A percentile compares a stretch with the other conserved stretches of the same genome.
These are phyloP conservation scores for Drosophila helvetica DNA, from an alignment of 2,888 invertebrate species.

Conservation along the genomic window DNA sequence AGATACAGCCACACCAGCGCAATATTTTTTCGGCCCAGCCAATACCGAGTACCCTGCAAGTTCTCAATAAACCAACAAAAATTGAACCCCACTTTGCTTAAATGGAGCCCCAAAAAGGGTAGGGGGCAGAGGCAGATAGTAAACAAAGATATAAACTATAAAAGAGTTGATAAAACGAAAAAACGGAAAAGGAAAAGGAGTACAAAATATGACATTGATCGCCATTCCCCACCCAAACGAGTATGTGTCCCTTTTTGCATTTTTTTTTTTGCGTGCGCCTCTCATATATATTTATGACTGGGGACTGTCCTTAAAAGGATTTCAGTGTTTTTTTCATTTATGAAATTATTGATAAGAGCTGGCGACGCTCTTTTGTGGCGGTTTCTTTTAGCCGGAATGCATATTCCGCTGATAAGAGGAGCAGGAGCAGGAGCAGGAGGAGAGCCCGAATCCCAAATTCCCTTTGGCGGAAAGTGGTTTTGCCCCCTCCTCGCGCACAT, in stretches of 20 bases:
- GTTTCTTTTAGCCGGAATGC: slow-evolving; percentile 49
- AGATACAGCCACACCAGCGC: background rate
- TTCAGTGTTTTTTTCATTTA: slow-evolving; percentile 74
- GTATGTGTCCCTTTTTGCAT: slow-evolving; percentile 33
- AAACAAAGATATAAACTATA: slow-evolving; percentile 76
- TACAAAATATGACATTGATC: slow-evolving; percentile 72
- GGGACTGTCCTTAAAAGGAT: slow-evolving; percentile 72
- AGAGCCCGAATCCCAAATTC: slow-evolving; percentile 32
- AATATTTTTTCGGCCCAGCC: slow-evolving; percentile 20
- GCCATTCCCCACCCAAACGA: slow-evolving; percentile 39
- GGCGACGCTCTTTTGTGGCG: slow-evolving; percentile 34
- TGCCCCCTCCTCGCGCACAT: slow-evolving; percentile 6
- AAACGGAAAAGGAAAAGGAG: slow-evolving; percentile 3
- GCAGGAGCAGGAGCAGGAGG: slow-evolving; percentile 21
- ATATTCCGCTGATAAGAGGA: slow-evolving; percentile 53
- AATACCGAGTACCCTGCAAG: slow-evolving; percentile 51
- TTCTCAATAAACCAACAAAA: slow-evolving; percentile 63
- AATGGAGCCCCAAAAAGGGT: slow-evolving; percentile 27
- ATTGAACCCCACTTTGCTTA: slow-evolving; percentile 28
- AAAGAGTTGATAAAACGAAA: slow-evolving; percentile 66
- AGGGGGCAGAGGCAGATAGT: slow-evolving; percentile 43
- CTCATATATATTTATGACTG: slow-evolving; percentile 62
- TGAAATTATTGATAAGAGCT: slow-evolving; percentile 76
- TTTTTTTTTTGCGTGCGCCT: slow-evolving; percentile 37
- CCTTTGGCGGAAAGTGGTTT: slow-evolving; percentile 53